Base-by-base conservation (phyloP, 2,113 vertebrate species). In the Catagonus wagneri region DNA sequence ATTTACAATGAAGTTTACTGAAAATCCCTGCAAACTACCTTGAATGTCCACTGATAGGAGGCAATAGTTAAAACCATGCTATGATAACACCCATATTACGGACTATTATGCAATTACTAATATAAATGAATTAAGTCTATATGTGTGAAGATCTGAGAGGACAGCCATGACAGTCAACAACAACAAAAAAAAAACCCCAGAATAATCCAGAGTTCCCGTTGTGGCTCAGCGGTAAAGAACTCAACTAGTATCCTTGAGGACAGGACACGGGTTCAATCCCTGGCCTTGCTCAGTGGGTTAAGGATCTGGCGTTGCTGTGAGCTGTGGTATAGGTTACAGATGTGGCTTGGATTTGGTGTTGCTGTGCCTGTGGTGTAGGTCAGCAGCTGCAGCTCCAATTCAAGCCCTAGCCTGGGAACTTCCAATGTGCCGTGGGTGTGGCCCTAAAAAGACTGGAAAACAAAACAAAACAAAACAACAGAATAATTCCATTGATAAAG, bases 101-200 rank as follows among this genome's bases (percentile, higher is more conserved):
- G 75, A 90, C 92, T 72, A 72, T 69, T 96, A 61, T 83, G 36
- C 32, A 94, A 8, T 39, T 83, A 86, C 34, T 66, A 86, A 79
- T 34, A 85, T 74, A 87, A 92, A 89, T 44, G 6, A 83, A 89
- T 61, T 68, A 90, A 89, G 85, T 93, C 50, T 79, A 14, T 79
- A 14, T 68, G 52, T 60, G 25, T 66, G 65, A 81, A 85, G 13
- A 69, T 5, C 74, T 65, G n/a, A 69, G 69, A 87, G 11, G 29
- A 63, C 34, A 83, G 12, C 68, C 52, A 89, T 56, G 16, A 88
- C 14, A 84, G 20, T 93, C 32, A 60, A 23, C 54, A 88, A 32
- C 85, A 44, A 89, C 72, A 60, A 22, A 79, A 32, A 89, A 54
- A 92, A 66, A 44, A 44, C 44, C 44, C 44, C 0, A 94, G 6